Evolutionary conservation across 2,888 invertebrate species (phyloP).

Genomic region (Zygogramma bicolorata): DNA sequence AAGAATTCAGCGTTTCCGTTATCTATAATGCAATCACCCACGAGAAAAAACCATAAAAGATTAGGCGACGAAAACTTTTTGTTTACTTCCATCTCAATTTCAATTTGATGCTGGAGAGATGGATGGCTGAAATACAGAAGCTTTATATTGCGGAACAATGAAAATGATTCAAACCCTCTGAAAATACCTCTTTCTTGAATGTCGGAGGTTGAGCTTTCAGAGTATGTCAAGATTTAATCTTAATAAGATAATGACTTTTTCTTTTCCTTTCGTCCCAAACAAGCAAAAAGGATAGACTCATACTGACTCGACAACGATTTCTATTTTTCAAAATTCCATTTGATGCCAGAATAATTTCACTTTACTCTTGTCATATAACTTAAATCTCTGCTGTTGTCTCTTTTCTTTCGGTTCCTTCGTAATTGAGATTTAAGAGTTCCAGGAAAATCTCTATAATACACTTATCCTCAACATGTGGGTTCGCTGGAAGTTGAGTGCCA

Average conservation of each 20-base stretch:
- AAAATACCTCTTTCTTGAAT: not conserved
- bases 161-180: not conserved
- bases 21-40: not conserved
- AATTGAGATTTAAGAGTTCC: constrained; percentile 37
- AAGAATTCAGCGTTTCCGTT: not conserved
- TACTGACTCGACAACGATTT: not conserved
- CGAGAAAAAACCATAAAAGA: too few relatives aligned
- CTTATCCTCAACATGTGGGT: constrained; percentile 28
- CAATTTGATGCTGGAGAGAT: not conserved
- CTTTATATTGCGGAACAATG: not conserved
- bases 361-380: constrained; percentile 24
- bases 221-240: not conserved
- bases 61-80: not conserved
- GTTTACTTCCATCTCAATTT: not conserved
- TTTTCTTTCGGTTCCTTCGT: constrained; percentile 24
- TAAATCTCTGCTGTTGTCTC: constrained; percentile 38
- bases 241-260: not conserved
- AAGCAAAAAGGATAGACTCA: not conserved
- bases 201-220: not conserved
- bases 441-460: constrained; percentile 31
- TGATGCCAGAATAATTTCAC: constrained; percentile 21
- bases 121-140: not conserved
- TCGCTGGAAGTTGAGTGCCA: constrained; percentile 19
- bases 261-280: not conserved
- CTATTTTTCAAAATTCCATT: not conserved